These are phyloP conservation scores for Marmota monax DNA, from an alignment of 2,113 vertebrate genomes.

Conservation along the genomic window DNA sequence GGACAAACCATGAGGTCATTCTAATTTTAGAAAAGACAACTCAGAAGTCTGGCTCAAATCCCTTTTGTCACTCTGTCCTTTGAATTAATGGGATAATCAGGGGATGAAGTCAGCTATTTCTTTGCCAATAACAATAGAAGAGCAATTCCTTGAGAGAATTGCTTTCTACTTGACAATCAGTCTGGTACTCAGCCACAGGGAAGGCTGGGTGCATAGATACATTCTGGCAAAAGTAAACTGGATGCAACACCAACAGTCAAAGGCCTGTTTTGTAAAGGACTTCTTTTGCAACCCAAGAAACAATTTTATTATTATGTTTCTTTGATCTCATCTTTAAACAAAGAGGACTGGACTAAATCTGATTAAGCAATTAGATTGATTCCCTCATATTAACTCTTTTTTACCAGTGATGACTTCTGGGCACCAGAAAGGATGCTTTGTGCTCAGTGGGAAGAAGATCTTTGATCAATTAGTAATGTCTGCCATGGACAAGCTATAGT, in stretches of 20 bases:
- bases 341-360: neutral
- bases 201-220: neutral
- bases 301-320: neutral
- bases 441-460: neutral
- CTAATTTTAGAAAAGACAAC: conserved; percentile 58
- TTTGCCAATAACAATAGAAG: conserved; percentile 32
- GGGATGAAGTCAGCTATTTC: neutral
- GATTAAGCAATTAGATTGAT: neutral
- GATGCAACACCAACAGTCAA: neutral
- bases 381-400: neutral
- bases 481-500: neutral
- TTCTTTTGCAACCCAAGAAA: neutral
- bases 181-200: neutral
- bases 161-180: neutral
- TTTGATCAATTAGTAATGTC: neutral
- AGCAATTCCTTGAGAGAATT: conserved; percentile 18
- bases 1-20: conserved; percentile 53
- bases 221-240: neutral
- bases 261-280: neutral
- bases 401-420: neutral
- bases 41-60: conserved; percentile 50
- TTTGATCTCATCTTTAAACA: neutral
- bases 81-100: conserved; percentile 43
- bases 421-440: neutral
- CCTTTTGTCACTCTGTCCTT: conserved; percentile 10